These are phyloP conservation scores for Axinella damicornis DNA, from an alignment of 37 sponge, comb jelly and placozoan species.

Conservation along the genomic window DNA sequence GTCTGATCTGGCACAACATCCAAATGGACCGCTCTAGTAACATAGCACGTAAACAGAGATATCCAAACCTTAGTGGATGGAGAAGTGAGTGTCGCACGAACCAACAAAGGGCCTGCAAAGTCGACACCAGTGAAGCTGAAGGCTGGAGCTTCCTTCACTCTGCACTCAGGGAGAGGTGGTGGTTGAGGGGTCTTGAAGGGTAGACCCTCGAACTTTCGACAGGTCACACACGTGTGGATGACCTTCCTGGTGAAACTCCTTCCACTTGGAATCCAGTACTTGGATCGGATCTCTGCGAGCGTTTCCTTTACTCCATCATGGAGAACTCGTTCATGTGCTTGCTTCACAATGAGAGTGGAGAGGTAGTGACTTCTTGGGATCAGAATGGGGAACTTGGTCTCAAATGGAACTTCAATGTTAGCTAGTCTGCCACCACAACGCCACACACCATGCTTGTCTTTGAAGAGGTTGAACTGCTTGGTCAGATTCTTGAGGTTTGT, in stretches of 20 bases:
- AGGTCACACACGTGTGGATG: conserved; percentile 25
- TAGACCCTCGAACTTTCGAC: conserved; percentile 14
- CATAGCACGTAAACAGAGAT: conserved; percentile 53
- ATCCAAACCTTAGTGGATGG: conserved; percentile 39
- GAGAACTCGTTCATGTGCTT: too few relatives aligned
- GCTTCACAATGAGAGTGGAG: conserved; percentile 31
- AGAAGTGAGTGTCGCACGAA: background rate
- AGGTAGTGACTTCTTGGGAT: conserved; percentile 22
- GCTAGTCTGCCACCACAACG: conserved; percentile 29
- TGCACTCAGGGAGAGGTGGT: conserved; percentile 35
- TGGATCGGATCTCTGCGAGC: too few relatives aligned
- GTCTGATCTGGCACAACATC: conserved; percentile 48
- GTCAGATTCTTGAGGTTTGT: conserved; percentile 7
- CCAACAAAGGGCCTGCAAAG: conserved; percentile 35
- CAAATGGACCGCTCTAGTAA: conserved; percentile 42
- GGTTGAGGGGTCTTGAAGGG: conserved; percentile 14
- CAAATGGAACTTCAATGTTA: conserved; percentile 10
- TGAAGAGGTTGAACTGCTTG: conserved; percentile 24
- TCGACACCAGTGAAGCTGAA: conserved; percentile 37
- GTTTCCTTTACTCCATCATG: too few relatives aligned
- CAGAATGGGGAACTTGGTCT: conserved; percentile 7
- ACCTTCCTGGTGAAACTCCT: conserved; percentile 30
- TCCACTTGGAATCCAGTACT: conserved; percentile 32
- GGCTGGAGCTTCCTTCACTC: conserved; percentile 28
- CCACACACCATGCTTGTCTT: conserved; percentile 2